phyloP scores from a whole-genome alignment of 2,113 vertebrate genomes.

The Pongo pygmaeus region DNA sequence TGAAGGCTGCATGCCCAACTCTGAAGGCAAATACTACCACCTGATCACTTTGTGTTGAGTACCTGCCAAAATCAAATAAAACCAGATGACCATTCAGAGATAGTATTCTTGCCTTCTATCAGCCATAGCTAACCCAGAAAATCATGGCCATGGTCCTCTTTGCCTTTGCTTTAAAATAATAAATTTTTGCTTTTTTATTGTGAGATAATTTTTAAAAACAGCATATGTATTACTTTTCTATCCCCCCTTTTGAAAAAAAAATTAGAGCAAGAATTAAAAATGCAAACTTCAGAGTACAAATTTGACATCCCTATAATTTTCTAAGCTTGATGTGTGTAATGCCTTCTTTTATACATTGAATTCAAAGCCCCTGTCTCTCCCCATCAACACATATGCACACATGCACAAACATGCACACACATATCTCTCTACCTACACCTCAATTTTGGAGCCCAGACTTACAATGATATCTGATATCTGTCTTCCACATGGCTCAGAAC shows the following conservation, averaged over 20 bases:
- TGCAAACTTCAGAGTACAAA: slow-evolving; percentile 8
- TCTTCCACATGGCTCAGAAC: neutral
- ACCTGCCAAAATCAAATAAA: slow-evolving; percentile 13
- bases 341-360: neutral
- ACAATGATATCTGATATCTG: neutral
- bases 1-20: neutral
- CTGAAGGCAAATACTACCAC: neutral
- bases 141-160: neutral
- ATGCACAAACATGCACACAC: neutral
- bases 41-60: neutral
- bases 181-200: neutral
- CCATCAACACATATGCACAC: neutral
- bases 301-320: neutral
- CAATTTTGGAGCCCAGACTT: neutral
- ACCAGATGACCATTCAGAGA: neutral
- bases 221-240: neutral
- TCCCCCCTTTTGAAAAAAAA: neutral
- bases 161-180: neutral
- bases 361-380: neutral
- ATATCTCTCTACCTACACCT: neutral
- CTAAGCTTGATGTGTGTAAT: neutral
- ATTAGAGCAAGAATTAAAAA: neutral
- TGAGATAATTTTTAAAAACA: neutral
- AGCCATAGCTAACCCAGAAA: neutral
- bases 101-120: neutral